Percentiles rank a stretch among this genome's conserved stretches.
phyloP scores from a whole-genome alignment of 2,797 vertebrate species.

The Hipposideros larvatus region DNA sequence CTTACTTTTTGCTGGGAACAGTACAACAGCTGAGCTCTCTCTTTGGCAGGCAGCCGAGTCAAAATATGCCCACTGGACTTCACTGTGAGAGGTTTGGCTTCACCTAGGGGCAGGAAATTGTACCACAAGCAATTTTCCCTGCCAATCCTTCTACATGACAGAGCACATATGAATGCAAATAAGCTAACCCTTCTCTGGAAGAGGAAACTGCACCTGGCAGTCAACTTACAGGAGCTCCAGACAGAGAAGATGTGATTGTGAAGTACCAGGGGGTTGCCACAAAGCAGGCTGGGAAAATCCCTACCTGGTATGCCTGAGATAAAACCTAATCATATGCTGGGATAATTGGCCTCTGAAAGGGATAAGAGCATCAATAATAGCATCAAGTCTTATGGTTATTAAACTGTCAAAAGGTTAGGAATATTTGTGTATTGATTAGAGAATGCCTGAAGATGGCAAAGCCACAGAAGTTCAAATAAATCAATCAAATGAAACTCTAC shows the following conservation, averaged over 20 bases:
- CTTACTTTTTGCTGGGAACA: slow-evolving; percentile 14
- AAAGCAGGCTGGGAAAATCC: slow-evolving; percentile 71
- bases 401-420: slow-evolving; percentile 69
- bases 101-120: slow-evolving; percentile 53
- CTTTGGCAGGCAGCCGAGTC: slow-evolving; percentile 58
- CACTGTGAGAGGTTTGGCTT: slow-evolving; percentile 67
- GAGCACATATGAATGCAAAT: slow-evolving; percentile 75
- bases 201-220: slow-evolving; percentile 76
- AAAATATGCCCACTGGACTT: slow-evolving; percentile 74
- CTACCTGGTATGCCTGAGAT: slow-evolving; percentile 68
- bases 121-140: slow-evolving; percentile 68
- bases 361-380: slow-evolving; percentile 65
- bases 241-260: slow-evolving; percentile 68
- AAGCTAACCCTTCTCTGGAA: slow-evolving; percentile 77
- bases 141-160: slow-evolving; percentile 77
- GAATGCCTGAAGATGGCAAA: slow-evolving; percentile 61
- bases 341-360: slow-evolving; percentile 73
- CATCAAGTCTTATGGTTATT: slow-evolving; percentile 62
- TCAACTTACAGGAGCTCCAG: slow-evolving; percentile 47
- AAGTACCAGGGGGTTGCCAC: slow-evolving; percentile 52
- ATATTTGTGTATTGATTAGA: slow-evolving; percentile 70
- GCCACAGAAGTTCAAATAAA: slow-evolving; percentile 64
- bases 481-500: slow-evolving; percentile 48
- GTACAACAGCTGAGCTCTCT: not conserved
- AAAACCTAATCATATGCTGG: slow-evolving; percentile 65